These are phyloP conservation scores for Sussaba pulchella DNA, from an alignment of 2,888 invertebrate genomes.

Conservation along the genomic window DNA sequence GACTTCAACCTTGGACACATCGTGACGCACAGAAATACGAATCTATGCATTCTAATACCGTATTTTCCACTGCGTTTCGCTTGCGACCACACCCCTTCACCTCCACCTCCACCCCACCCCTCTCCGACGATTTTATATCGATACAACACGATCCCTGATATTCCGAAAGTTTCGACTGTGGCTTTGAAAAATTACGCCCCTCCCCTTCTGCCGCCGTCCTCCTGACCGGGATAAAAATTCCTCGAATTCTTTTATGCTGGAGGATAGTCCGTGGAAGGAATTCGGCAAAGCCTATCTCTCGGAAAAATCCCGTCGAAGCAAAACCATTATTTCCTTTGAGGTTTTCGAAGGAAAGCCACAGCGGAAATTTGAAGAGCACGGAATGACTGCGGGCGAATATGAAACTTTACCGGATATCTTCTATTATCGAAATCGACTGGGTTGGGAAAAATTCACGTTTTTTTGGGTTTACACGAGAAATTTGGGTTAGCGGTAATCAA, in stretches of 20 bases:
- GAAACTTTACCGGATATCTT: too few species aligned
- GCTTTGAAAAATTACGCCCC: conserved; percentile 7
- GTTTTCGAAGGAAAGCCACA: background rate
- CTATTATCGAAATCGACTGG: too few species aligned
- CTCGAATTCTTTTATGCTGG: conserved; percentile 2
- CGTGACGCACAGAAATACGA: background rate
- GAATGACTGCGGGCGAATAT: too few species aligned
- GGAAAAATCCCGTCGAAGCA: background rate
- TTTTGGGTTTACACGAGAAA: too few species aligned
- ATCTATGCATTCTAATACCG: conserved; percentile 32
- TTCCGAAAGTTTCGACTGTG: conserved; percentile 8
- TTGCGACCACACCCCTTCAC: too few species aligned
- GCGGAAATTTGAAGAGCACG: too few species aligned
- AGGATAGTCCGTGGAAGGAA: background rate
- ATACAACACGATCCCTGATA: conserved; percentile 16
- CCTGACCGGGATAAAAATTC: too few species aligned
- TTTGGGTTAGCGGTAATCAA: too few species aligned
- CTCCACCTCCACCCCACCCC: too few species aligned
- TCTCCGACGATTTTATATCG: conserved; percentile 1
- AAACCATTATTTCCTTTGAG: conserved; percentile 8
- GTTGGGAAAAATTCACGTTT: too few species aligned
- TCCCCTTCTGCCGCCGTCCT: background rate
- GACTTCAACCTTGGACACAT: background rate
- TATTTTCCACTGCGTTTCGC: conserved; percentile 9
- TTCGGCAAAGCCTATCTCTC: background rate